Conservation (phyloP, 2,888 invertebrate species). For the Onthophagus sagittarius region DNA sequence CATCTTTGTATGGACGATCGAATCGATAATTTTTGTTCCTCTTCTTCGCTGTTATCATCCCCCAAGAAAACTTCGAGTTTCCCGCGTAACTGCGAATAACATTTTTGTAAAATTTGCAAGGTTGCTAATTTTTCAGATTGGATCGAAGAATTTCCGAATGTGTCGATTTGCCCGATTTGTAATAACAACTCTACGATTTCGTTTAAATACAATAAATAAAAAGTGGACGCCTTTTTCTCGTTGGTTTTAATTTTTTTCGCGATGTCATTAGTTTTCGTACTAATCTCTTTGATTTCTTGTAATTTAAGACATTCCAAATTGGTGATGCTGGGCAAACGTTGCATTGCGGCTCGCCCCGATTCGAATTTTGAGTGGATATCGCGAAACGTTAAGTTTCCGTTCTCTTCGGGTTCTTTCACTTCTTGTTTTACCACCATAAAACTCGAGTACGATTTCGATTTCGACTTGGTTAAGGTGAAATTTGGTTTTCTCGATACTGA, state of each 20-base stretch:
- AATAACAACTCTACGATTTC: conserved; percentile 17
- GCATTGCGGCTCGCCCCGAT: neutral
- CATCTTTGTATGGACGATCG: conserved; percentile 2
- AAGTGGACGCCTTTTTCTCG: neutral
- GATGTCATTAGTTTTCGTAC: conserved; percentile 5
- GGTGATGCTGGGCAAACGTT: conserved; percentile 3
- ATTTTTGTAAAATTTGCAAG: conserved; percentile 16
- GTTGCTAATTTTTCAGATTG: conserved; percentile 18
- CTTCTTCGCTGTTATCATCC: neutral
- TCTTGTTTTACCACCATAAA: conserved; percentile 9
- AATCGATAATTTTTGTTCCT: conserved; percentile 3
- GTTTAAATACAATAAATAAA: conserved; percentile 9
- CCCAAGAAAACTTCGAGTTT: conserved; percentile 8
- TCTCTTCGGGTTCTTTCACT: neutral
- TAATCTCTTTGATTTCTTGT: conserved; percentile 18
- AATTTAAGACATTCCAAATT: conserved; percentile 17
- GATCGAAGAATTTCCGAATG: conserved; percentile 14
- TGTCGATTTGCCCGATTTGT: conserved; percentile 16
- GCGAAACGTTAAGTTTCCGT: conserved; percentile 15
- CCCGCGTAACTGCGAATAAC: conserved; percentile 14
- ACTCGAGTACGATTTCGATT: conserved; percentile 21
- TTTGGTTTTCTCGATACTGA: neutral
- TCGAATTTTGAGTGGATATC: conserved; percentile 20
- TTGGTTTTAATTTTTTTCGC: neutral
- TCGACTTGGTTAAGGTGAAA: conserved; percentile 9